Evolutionary conservation across 2,888 invertebrate genomes (phyloP).

Genomic region (Ennomos fuscantarius): DNA sequence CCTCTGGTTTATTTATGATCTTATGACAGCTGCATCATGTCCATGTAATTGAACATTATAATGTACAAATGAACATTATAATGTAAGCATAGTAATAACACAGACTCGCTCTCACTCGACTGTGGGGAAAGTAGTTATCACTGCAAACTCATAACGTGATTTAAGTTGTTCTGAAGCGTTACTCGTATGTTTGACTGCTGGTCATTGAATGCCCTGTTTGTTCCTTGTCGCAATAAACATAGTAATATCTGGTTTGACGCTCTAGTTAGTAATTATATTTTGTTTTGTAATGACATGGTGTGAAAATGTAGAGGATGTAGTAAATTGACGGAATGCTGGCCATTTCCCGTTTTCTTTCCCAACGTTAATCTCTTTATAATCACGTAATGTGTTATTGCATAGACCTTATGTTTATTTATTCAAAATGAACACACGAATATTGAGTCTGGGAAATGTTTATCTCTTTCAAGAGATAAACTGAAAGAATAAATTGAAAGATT

Average conservation of each 20-base stretch:
- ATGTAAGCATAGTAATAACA: conserved; percentile 15
- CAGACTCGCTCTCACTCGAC: conserved; percentile 30
- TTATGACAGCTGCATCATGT: neutral
- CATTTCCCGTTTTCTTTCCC: conserved; percentile 16
- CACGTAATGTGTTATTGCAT: conserved; percentile 7
- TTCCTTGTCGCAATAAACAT: neutral
- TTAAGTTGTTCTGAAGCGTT: neutral
- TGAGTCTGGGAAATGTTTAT: no score
- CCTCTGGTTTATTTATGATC: no score
- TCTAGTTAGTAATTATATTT: neutral
- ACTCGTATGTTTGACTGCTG: conserved; percentile 8
- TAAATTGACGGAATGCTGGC: conserved; percentile 11
- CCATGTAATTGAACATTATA: conserved; percentile 19
- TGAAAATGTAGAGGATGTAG: conserved; percentile 1
- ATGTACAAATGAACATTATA: conserved; percentile 20
- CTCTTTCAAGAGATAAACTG: no score
- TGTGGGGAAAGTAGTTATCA: conserved; percentile 35
- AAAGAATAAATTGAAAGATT: no score
- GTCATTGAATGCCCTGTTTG: neutral
- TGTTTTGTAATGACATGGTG: conserved; percentile 4
- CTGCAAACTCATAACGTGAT: conserved; percentile 9
- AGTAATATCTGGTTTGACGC: neutral
- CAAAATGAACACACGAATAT: no score
- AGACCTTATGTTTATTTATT: neutral
- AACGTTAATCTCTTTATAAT: conserved; percentile 15